Conservation (phyloP, 2,888 invertebrate genomes). For the Stenodera caucasica region DNA sequence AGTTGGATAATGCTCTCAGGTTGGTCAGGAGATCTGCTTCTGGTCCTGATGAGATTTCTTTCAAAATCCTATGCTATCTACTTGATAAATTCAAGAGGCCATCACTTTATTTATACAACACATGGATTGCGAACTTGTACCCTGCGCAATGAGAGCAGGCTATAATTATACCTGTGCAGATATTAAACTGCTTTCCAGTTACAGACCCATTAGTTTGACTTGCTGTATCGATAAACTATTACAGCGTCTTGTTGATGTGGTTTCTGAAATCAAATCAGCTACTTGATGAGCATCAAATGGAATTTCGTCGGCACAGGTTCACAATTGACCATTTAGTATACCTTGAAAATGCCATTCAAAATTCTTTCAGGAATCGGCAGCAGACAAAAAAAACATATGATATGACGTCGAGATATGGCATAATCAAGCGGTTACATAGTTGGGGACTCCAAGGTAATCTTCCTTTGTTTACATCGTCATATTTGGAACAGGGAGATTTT, state of each 20-base stretch:
- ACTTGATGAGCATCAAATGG: conserved; percentile 11
- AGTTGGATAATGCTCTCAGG: not conserved
- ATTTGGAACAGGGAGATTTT: no score
- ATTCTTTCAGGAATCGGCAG: conserved; percentile 23
- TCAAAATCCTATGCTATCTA: not conserved
- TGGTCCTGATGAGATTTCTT: not conserved
- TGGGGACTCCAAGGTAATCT: not conserved
- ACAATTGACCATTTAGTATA: conserved; percentile 21
- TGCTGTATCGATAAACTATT: conserved; percentile 18
- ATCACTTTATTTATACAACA: not conserved
- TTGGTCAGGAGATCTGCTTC: not conserved
- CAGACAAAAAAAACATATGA: conserved; percentile 22
- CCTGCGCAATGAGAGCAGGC: not conserved
- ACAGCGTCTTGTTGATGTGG: conserved; percentile 25
- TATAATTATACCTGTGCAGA: conserved; percentile 9
- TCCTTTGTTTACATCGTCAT: no score
- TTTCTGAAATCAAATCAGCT: conserved; percentile 19
- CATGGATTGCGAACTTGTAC: not conserved
- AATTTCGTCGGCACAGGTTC: conserved; percentile 20
- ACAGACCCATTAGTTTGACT: conserved; percentile 26
- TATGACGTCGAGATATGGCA: conserved; percentile 10
- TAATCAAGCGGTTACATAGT: not conserved
- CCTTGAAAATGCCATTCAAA: conserved; percentile 25
- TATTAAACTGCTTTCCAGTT: conserved; percentile 10
- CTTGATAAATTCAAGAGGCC: not conserved